Evolutionary conservation across 1,140 invertebrate genomes (phyloP).

Genomic region (Drosophila baimaii): DNA sequence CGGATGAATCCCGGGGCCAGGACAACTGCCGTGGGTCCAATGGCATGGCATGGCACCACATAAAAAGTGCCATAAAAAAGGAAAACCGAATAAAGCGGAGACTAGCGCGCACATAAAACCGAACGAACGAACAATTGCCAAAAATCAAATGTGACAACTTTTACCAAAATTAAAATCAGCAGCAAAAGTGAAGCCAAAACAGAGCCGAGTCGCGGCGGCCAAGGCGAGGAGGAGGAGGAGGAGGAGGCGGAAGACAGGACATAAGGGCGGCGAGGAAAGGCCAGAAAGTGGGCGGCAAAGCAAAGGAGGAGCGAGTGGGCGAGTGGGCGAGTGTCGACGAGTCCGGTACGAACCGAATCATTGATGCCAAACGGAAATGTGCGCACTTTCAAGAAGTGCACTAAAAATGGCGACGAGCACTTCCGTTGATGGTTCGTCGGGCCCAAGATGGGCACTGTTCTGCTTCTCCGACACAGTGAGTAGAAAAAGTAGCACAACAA

Average conservation of each 20-base stretch:
- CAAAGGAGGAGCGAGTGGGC: too few species aligned
- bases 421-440: slow-evolving; percentile 69
- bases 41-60: slow-evolving; percentile 38
- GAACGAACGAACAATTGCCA: slow-evolving; percentile 81
- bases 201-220: too few species aligned
- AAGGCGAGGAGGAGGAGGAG: too few species aligned
- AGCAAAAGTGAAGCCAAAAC: slow-evolving; percentile 65
- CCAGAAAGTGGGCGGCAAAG: slow-evolving; percentile 10
- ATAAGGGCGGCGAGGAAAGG: slow-evolving; percentile 16
- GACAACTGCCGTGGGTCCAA: slow-evolving; percentile 37
- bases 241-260: not conserved
- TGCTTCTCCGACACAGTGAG: slow-evolving; percentile 25
- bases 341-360: slow-evolving; percentile 59
- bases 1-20: not conserved
- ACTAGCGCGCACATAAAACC: slow-evolving; percentile 70
- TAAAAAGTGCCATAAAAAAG: slow-evolving; percentile 69
- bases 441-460: slow-evolving; percentile 38
- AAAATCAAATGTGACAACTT: slow-evolving; percentile 83
- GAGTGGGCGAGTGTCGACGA: slow-evolving; percentile 4
- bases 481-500: not conserved
- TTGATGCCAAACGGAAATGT: slow-evolving; percentile 82
- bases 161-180: slow-evolving; percentile 82
- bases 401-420: slow-evolving; percentile 83
- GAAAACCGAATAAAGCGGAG: slow-evolving; percentile 36
- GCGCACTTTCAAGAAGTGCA: slow-evolving; percentile 81